Percentiles rank a stretch among this genome's conserved stretches.
Evolutionary conservation across 2,888 invertebrate genomes (phyloP).

Genomic region (Ennomos erosarius): DNA sequence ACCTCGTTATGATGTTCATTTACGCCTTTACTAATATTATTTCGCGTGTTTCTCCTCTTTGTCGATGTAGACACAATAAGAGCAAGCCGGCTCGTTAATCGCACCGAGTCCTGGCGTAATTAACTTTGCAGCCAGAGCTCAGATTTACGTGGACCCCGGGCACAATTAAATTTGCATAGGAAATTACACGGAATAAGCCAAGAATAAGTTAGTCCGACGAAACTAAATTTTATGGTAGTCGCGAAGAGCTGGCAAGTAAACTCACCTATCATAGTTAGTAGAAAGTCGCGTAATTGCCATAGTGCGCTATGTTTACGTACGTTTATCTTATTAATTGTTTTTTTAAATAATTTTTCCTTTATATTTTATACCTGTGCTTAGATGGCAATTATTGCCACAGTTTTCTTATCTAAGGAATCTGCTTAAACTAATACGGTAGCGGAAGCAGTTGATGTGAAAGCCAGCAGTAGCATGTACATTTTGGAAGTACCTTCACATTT

Average conservation of each 20-base stretch:
- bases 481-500: too few relatives aligned
- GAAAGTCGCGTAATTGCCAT: conserved; percentile 25
- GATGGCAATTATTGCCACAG: too few relatives aligned
- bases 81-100: conserved; percentile 77
- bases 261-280: conserved; percentile 42
- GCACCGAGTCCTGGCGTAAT: conserved; percentile 76
- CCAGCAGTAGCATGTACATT: too few relatives aligned
- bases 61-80: conserved; percentile 79
- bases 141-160: conserved; percentile 83
- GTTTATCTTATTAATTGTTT: conserved; percentile 2
- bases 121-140: conserved; percentile 78
- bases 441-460: too few relatives aligned
- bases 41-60: conserved; percentile 63
- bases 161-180: conserved; percentile 85
- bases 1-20: conserved; percentile 41
- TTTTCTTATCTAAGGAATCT: too few relatives aligned
- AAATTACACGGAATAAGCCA: conserved; percentile 81
- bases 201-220: conserved; percentile 75
- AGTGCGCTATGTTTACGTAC: conserved; percentile 8
- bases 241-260: conserved; percentile 42
- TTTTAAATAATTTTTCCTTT: not conserved
- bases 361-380: too few relatives aligned
- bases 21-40: conserved; percentile 59
- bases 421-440: too few relatives aligned
- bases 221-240: conserved; percentile 73